A percentile compares a stretch with the other conserved stretches of the same genome.
Conservation (phyloP, 2,797 vertebrate species). For the Melanitta fusca region DNA sequence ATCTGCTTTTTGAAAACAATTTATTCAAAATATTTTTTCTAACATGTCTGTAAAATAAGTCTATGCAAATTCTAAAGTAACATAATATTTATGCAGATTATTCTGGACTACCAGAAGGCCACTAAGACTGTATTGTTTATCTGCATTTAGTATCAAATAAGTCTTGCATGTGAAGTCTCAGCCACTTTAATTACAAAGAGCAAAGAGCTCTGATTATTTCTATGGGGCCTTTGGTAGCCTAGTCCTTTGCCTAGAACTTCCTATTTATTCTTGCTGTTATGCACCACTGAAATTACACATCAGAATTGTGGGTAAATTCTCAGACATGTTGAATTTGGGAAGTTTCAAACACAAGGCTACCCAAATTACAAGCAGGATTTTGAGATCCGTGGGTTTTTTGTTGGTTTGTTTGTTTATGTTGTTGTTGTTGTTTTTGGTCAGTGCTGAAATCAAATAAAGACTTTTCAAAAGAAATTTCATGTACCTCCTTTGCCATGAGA, state of each 20-base stretch:
- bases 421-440: not conserved
- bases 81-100: not conserved
- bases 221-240: not conserved
- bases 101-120: not conserved
- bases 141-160: not conserved
- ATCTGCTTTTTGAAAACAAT: not conserved
- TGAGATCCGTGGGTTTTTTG: not conserved
- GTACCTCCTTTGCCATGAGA: not conserved
- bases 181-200: not conserved
- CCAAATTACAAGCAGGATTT: not conserved
- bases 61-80: not conserved
- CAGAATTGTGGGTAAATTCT: not conserved
- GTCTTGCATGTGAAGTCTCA: not conserved
- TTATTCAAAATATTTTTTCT: slow-evolving; percentile 5
- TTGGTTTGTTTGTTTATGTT: too few species aligned
- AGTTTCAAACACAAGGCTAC: not conserved
- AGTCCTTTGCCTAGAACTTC: not conserved
- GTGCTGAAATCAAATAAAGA: not conserved
- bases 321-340: not conserved
- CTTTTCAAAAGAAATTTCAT: not conserved
- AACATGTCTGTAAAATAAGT: not conserved
- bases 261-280: not conserved
- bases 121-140: not conserved
- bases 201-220: not conserved
- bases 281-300: not conserved